These are phyloP conservation scores for Burhinus bistriatus DNA, from an alignment of 2,113 vertebrate species.

Conservation along the genomic window DNA sequence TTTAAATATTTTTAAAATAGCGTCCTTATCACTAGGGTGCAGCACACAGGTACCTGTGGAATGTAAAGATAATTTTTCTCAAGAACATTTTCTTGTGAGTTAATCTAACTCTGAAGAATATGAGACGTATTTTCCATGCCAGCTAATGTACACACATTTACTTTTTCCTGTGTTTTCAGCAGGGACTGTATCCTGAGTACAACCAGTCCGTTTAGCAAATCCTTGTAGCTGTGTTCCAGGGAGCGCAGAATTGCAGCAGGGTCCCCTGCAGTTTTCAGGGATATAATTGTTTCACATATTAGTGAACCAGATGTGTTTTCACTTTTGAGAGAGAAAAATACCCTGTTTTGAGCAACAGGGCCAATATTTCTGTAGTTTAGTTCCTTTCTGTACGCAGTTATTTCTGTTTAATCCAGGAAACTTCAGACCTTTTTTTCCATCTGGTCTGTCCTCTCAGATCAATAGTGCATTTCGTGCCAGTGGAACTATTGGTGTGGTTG, in stretches of 20 bases:
- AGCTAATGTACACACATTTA: neutral
- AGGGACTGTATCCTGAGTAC: neutral
- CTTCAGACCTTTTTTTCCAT: neutral
- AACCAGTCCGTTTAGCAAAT: neutral
- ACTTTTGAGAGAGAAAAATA: neutral
- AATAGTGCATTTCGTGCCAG: neutral
- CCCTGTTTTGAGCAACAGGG: neutral
- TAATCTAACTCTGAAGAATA: neutral
- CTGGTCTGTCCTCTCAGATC: constrained; percentile 12
- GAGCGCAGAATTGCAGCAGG: neutral
- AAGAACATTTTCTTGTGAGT: neutral
- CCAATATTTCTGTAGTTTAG: neutral
- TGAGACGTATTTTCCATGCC: neutral
- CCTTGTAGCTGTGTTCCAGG: neutral
- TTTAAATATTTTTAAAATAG: neutral
- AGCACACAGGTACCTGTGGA: neutral
- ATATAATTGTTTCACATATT: neutral
- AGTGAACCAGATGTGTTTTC: neutral
- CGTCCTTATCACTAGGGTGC: neutral
- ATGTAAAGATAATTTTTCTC: constrained; percentile 6
- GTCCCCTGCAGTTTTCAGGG: neutral
- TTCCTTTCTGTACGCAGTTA: neutral
- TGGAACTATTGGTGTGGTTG: neutral
- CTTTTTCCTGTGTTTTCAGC: neutral
- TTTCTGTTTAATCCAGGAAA: constrained; percentile 6